These are phyloP conservation scores for Oreonectes daqikongensis DNA, from an alignment of 2,797 vertebrate genomes.

Conservation along the genomic window DNA sequence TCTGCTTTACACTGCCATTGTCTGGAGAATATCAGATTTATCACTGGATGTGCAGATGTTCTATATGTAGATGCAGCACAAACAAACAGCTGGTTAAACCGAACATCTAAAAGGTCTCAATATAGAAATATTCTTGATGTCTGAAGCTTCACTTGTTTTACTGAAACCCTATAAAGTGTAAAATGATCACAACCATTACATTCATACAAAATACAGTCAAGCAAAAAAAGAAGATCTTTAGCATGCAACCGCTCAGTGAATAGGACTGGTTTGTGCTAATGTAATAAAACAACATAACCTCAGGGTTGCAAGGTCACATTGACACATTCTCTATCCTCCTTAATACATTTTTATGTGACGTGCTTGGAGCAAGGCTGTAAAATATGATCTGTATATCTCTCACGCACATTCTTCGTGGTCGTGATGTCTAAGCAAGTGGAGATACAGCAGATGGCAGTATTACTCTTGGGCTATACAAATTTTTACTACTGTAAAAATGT, in stretches of 20 bases:
- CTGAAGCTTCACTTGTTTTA: not conserved
- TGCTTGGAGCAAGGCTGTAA: not conserved
- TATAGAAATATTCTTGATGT: not conserved
- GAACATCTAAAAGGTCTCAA: not conserved
- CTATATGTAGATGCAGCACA: slow-evolving; percentile 10
- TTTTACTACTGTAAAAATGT: slow-evolving; percentile 21
- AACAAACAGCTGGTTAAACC: slow-evolving; percentile 6
- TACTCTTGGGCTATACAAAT: slow-evolving; percentile 56
- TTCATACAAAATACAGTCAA: not conserved
- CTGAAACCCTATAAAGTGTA: not conserved
- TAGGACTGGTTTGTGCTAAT: slow-evolving; percentile 11
- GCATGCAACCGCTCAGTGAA: not conserved
- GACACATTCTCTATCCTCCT: not conserved
- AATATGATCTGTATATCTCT: not conserved
- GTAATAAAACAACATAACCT: not conserved
- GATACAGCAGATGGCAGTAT: slow-evolving; percentile 77
- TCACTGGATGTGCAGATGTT: slow-evolving; percentile 27
- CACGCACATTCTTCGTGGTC: not conserved
- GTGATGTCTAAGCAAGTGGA: not conserved
- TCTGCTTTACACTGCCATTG: slow-evolving; percentile 41
- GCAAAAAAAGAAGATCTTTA: not conserved
- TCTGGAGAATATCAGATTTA: slow-evolving; percentile 38
- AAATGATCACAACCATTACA: not conserved
- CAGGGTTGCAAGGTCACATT: not conserved
- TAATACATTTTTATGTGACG: not conserved